Evolutionary conservation across 2,797 vertebrate genomes (phyloP).

Genomic region (Lepilemur ruficaudatus): DNA sequence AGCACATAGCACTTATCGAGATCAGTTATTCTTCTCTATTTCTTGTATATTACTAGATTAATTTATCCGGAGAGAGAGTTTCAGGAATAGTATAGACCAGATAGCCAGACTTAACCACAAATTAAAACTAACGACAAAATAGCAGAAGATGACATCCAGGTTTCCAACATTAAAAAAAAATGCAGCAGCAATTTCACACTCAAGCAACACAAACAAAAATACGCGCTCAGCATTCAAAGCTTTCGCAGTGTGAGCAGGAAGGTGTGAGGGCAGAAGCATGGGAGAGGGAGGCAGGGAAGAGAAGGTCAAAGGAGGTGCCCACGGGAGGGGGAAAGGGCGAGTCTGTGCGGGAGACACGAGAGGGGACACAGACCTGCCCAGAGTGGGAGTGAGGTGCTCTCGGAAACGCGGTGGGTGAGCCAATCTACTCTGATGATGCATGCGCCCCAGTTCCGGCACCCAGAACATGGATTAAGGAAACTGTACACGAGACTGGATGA

Average conservation of each 20-base stretch:
- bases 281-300: background rate
- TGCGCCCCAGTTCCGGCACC: too few relatives aligned
- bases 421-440: accelerated
- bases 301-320: background rate
- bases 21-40: background rate
- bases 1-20: too few relatives aligned
- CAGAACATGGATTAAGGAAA: background rate
- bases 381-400: background rate
- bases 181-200: background rate
- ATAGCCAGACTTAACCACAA: background rate
- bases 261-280: background rate
- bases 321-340: background rate
- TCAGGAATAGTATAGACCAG: background rate
- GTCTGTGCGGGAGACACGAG: background rate
- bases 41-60: background rate
- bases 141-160: background rate
- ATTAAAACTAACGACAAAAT: background rate
- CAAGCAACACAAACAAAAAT: background rate
- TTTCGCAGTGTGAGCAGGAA: background rate
- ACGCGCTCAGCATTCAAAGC: background rate
- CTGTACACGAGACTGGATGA: background rate
- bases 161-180: background rate
- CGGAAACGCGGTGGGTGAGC: accelerated
- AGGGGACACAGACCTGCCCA: background rate
- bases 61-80: background rate